Base-by-base conservation (phyloP, 2,113 vertebrate species). In the Capricornis sumatraensis region DNA sequence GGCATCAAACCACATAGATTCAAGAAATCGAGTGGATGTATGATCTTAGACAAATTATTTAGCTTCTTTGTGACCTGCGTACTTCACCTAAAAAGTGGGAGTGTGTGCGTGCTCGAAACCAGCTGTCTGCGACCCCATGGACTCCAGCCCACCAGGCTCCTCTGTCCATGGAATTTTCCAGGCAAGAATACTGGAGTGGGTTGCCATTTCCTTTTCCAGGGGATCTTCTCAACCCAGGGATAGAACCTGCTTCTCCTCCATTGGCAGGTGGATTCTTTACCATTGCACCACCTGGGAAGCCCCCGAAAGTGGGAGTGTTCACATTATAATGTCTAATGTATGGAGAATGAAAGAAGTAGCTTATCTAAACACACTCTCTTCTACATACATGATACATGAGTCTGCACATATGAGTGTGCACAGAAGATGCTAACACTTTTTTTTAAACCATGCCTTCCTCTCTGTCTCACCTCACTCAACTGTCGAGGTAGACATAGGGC, bases 31-130 rank as follows among this genome's bases (percentile, higher is more conserved):
- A 64, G 25, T 36, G 15, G 45, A 64, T 83, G 0, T 50, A 40
- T 62, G 52, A 62, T 85, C 33, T 95, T 36, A 47, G 64, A 58
- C 16, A 94, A 87, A 87, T 85, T 62, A 30, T 55, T 78, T 87
- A 36, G 40, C 43, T 94, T 87, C 58, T 55, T 89, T 86, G 23
- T 83, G 87, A 94, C 33, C 45, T 64, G 15, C 40, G 86, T 47
- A 50, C 40, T 58, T 76, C 23, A 52, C 52, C 74, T 84, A 36
- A 92, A 74, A 47, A 74, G 53, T 81, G 60, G 19, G 53, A 47
- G 4, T 57, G 76, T 83, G 21, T 74, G 71, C 1, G 0, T 74
- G 36, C 36, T 74, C 6, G 0, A 0, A 6, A 27, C 23, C 40
- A 43, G 23, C 36, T 76, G 36, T 27, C 71, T 76, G 71, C 23